phyloP scores from a whole-genome alignment of 2,888 invertebrate species.

The Andrena trimmerana region DNA sequence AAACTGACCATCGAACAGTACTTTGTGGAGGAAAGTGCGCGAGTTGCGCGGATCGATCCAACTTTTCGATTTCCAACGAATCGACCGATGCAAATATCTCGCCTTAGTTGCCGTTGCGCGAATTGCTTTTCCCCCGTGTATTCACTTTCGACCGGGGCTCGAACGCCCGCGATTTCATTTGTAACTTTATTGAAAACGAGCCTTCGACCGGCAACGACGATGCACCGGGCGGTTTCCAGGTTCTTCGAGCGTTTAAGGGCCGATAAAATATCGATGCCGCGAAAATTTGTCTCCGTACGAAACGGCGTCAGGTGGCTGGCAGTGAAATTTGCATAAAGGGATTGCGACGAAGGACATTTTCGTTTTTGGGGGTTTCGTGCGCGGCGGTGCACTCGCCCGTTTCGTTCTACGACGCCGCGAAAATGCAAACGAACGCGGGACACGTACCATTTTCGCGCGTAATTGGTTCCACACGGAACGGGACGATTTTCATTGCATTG shows the following conservation, averaged over 20 bases:
- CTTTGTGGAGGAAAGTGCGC: neutral
- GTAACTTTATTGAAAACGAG: neutral
- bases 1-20: neutral
- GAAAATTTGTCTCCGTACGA: slow-evolving; percentile 25
- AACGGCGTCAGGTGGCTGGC: slow-evolving; percentile 28
- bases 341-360: slow-evolving; percentile 41
- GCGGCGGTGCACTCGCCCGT: slow-evolving; percentile 11
- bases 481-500: slow-evolving; percentile 47
- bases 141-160: slow-evolving; percentile 34
- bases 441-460: slow-evolving; percentile 38
- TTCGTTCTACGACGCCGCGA: slow-evolving; percentile 27
- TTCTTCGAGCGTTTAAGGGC: neutral
- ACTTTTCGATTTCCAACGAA: neutral
- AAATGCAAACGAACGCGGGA: slow-evolving; percentile 48
- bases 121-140: slow-evolving; percentile 44
- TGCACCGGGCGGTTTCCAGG: neutral
- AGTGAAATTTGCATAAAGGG: slow-evolving; percentile 64
- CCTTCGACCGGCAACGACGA: neutral
- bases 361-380: slow-evolving; percentile 46
- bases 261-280: slow-evolving; percentile 27
- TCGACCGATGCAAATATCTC: slow-evolving; percentile 1
- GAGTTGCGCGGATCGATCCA: neutral
- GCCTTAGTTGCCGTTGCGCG: slow-evolving; percentile 30
- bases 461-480: slow-evolving; percentile 49
- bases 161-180: slow-evolving; percentile 25